Base-by-base conservation (phyloP, 2,888 invertebrate genomes). In the Bombylius discolor region DNA sequence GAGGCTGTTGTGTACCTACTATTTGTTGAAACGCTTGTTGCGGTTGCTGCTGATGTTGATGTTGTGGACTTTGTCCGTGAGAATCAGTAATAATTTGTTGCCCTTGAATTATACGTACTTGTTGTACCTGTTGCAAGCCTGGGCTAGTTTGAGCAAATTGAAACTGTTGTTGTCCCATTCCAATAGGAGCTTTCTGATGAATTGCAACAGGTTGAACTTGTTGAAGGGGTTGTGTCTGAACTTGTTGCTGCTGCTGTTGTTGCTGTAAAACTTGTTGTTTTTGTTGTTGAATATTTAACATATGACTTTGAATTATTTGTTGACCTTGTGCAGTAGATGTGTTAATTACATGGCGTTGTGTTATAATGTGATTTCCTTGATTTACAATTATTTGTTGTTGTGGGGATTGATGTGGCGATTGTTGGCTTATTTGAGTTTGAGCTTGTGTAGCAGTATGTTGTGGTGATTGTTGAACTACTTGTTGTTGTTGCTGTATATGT, bases 231-330 rank as follows among this genome's bases (percentile, higher is more conserved):
- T 63, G 62, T 31, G 46, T 51, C 33, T 55, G 51, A 52, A 53
- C 57, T 50, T 61, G 61, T 51, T 58, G 58, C 34, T 52, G 55
- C 36, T 65, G 67, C 54, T 67, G 67, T 51, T 67, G 64, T 57
- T 67, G 66, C 39, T 70, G 68, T 13, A 51, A n/a, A 23, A 47
- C 11, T 33, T 68, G 67, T 39, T 66, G 66, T 50, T 67, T 66
- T 36, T 66, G 68, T 53, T 69, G 68, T 51, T 71, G 73, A 45
- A 70, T 66, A 56, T 64, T 72, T 52, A 70, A 62, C 70, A 72
- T 70, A 53, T 73, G 73, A 57, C 67, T 72, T 58, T 74, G 74
- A 45, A 73, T 72, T n/a, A 73, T 69, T 62, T 74, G 73, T 46
- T 74, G 74, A 0, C 74, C 74, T 49, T 73, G 73, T 5, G 69